These are phyloP conservation scores for Silurus glanis DNA, from an alignment of 2,113 vertebrate genomes.

Conservation along the genomic window DNA sequence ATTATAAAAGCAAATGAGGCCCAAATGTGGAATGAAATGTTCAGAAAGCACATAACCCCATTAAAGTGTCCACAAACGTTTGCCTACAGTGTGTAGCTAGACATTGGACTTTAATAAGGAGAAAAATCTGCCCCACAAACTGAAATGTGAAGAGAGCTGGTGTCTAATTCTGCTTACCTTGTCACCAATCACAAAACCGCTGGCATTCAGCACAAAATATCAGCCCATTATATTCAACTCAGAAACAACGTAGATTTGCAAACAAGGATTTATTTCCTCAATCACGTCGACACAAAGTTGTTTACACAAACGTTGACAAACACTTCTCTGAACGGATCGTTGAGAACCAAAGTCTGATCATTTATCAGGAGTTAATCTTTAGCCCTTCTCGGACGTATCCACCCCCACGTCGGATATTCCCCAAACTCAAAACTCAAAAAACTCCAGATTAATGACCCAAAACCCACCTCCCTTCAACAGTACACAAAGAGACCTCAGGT, in stretches of 20 bases:
- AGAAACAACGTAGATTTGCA: not conserved
- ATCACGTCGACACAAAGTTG: not conserved
- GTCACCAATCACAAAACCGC: not conserved
- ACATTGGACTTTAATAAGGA: no score
- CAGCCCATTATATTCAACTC: not conserved
- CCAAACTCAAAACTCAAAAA: not conserved
- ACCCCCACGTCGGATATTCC: not conserved
- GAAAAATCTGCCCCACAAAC: no score
- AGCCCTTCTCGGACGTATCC: not conserved
- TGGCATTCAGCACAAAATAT: not conserved
- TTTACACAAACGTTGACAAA: not conserved
- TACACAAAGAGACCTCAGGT: not conserved
- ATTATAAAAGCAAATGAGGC: no score
- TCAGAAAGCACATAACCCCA: no score
- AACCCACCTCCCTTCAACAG: not conserved
- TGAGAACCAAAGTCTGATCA: not conserved
- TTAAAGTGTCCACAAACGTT: no score
- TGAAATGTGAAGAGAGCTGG: not conserved
- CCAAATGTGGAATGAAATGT: no score
- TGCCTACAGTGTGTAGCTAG: no score
- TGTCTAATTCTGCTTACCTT: not conserved
- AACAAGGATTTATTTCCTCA: not conserved
- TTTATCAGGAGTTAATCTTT: slow-evolving; percentile 1
- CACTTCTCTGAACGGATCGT: not conserved
- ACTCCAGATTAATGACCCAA: not conserved